Evolutionary conservation across 2,888 invertebrate genomes (phyloP), one percentile per base, ranked within the genome.

Genomic region (Drosophila greeni): DNA sequence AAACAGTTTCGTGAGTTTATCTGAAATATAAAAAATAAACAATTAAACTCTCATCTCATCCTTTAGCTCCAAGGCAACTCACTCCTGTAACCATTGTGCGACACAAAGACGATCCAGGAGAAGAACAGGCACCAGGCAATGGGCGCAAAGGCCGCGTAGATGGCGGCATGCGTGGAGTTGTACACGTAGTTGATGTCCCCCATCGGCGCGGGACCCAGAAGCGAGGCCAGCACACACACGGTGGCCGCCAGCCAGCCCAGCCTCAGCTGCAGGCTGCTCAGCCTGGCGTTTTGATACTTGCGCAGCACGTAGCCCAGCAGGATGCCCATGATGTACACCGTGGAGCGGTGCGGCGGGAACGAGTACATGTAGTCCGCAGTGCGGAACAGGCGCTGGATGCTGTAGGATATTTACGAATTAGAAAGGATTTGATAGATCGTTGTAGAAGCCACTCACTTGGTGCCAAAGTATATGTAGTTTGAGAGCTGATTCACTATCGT

Each of bases 361-460:
- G 92, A 92, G 83, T 93, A 93, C 89, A 93, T 93, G 45, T 91
- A 89, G 87, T 93, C 92, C 8, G 93, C 93, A 1, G 93, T 93
- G 59, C 91, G 91, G 84, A 93, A 93, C 60, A 93, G 87, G 75
- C 92, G 92, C 74, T 91, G 89, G 55, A 93, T 91, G 48, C 93
- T 93, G 79, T 3, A 14, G 8, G 9, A n/a, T n/a, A n/a, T n/a
- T 14, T 18, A 3, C 1, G 20, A 23, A 8, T 40, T 2, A 40
- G 7, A n/a, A 18, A 1, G 12, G 11, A 11, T 11, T 3, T 5
- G 9, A 9, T 6, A 5, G 1, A 12, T 11, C 5, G 8, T 2
- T 16, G 2, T 1, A 29, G 1, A 0, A 18, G 4, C 14, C 18
- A 90, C 92, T 91, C 88, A 93, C 93, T 92, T 92, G 57, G 92